Conservation (phyloP, 1,140 invertebrate genomes). For the Apocrypta bakeri region DNA sequence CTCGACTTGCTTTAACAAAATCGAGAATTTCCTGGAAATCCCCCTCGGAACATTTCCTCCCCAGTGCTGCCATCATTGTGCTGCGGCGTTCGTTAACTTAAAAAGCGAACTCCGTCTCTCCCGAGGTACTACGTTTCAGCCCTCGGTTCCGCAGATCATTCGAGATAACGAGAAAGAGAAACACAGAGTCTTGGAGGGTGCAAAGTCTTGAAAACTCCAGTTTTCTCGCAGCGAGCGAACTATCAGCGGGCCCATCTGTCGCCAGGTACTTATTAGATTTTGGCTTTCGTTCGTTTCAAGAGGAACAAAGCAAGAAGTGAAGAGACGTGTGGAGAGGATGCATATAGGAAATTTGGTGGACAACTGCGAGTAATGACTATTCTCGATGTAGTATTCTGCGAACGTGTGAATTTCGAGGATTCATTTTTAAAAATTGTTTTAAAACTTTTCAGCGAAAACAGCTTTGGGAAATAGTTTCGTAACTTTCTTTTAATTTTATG, state of each 20-base stretch:
- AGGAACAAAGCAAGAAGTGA: slow-evolving; percentile 19
- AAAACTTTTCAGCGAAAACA: too few species aligned
- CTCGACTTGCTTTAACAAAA: too few species aligned
- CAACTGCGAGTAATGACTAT: background rate
- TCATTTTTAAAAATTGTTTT: background rate
- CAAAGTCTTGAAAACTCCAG: slow-evolving; percentile 31
- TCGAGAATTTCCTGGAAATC: background rate
- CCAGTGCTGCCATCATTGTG: background rate
- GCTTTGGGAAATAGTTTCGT: too few species aligned
- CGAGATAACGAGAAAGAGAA: background rate
- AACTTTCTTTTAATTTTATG: too few species aligned
- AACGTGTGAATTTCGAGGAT: background rate
- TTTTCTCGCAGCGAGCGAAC: slow-evolving; percentile 16
- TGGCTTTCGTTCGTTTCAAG: background rate
- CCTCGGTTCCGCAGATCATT: background rate
- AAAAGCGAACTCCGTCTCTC: slow-evolving; percentile 15
- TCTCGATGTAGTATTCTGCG: background rate
- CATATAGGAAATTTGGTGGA: slow-evolving; percentile 7
- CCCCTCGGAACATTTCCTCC: background rate
- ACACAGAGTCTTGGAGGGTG: background rate
- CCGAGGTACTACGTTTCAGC: background rate
- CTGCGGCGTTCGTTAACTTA: background rate
- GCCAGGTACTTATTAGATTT: background rate
- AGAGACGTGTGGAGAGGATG: slow-evolving; percentile 5
- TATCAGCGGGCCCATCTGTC: background rate